Evolutionary conservation across 2,113 vertebrate genomes (phyloP).

Genomic region (Lota lota): DNA sequence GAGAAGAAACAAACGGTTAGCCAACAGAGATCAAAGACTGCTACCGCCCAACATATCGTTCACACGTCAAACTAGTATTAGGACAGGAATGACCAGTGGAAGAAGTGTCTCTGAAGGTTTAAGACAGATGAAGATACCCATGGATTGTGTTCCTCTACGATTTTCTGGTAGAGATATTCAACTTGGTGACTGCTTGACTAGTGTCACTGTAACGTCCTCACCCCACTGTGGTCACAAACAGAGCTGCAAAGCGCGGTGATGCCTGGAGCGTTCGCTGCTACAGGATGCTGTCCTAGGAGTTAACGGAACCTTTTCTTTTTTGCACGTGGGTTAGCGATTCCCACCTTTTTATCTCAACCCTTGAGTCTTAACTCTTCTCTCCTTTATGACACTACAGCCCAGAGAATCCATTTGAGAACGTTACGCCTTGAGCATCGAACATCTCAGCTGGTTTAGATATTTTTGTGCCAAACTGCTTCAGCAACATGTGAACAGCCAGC

Average conservation of each 20-base stretch:
- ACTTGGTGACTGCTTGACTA: slow-evolving; percentile 37
- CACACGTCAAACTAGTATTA: slow-evolving; percentile 34
- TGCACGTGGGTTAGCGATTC: slow-evolving; percentile 38
- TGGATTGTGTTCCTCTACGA: slow-evolving; percentile 54
- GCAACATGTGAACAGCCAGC: slow-evolving; percentile 43
- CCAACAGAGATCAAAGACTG: slow-evolving; percentile 60
- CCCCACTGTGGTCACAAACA: slow-evolving; percentile 54
- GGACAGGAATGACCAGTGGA: slow-evolving; percentile 44
- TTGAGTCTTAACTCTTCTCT: slow-evolving; percentile 22
- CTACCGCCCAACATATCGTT: slow-evolving; percentile 28
- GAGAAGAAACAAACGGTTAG: slow-evolving; percentile 34
- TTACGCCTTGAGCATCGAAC: slow-evolving; percentile 30
- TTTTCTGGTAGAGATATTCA: slow-evolving; percentile 36
- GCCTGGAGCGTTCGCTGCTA: slow-evolving; percentile 39
- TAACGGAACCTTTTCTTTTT: slow-evolving; percentile 31
- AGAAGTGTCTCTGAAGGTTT: slow-evolving; percentile 35
- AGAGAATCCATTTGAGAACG: slow-evolving; percentile 41
- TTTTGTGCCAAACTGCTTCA: slow-evolving; percentile 65
- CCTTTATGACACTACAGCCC: slow-evolving; percentile 29
- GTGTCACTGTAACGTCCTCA: slow-evolving; percentile 38
- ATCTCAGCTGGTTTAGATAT: slow-evolving; percentile 32
- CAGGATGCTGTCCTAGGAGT: slow-evolving; percentile 35
- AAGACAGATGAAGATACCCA: slow-evolving; percentile 48
- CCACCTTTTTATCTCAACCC: slow-evolving; percentile 25
- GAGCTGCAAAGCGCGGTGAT: slow-evolving; percentile 33